Evolutionary conservation across 1,140 invertebrate species (phyloP), one percentile per base, ranked within the genome.

Genomic region (Meloidogyne exigua): DNA sequence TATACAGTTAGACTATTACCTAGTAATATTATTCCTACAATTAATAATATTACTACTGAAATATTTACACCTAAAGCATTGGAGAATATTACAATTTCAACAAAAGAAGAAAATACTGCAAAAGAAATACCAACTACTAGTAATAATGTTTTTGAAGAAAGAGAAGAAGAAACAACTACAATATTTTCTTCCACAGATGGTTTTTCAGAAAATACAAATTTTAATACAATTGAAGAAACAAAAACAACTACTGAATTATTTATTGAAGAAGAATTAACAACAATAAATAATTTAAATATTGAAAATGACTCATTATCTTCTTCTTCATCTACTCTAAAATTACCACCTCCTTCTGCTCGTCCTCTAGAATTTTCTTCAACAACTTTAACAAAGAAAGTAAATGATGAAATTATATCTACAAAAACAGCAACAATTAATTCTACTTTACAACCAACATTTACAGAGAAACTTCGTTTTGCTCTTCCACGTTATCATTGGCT

Each of bases 401-500:
- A 2, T 1, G 2, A 44, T 15, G 42, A 44, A 44, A 2, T 44
- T 44, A 42, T 42, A 42, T 10, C 36, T 39, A 44, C 42, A 44
- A 44, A n/a, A 57, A 57, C 13, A 57, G 5, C 18, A n/a, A 57
- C 18, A 57, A 57, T 7, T n/a, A 9, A 5, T n/a, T 57, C 49
- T 9, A n/a, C 49, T 57, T n/a, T n/a, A 3, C 18, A 28, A 73
- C 12, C 2, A 26, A 25, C n/a, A 62, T 26, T 18, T n/a, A 7
- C 12, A 62, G 57, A 65, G 32, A 39, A 39, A 10, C n/a, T 65
- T 62, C 25, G 62, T 39, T 79, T 79, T 57, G 72, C 77, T 13
- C 44, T 79, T 15, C 36, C 42, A 4, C 32, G 63, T 25, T 80
- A 80, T 49, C 69, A 69, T 44, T 80, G 79, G 42, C 70, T 81